Evolutionary conservation across 2,797 vertebrate species (phyloP), one percentile per base, ranked within the genome.

Genomic region (Artibeus lituratus): DNA sequence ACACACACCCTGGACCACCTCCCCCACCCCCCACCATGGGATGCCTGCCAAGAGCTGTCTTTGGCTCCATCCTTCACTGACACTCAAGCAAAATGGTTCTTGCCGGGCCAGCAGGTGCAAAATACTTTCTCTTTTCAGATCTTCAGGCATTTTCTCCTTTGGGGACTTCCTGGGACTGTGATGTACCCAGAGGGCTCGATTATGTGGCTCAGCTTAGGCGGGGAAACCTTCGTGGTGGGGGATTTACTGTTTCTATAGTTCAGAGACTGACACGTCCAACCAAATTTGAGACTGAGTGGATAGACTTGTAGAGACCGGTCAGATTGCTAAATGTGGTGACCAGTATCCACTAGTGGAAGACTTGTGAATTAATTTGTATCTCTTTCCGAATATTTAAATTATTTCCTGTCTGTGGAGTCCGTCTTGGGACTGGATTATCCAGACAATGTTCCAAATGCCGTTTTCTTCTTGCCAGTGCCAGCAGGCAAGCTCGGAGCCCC

Each of bases 11-110:
- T 51, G 4, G 2, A 4, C 57, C 10, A 4, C 57, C 57, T 93
- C 69, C 22, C 55, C 55, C 7, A 65, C 73, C 73, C 89, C 47
- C 2, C 1, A 2, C 77, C 74, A 18, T 78, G 85, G 91, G 19
- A 26, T 74, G 22, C 44, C 35, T 39, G 26, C 14, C 2, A 49
- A 72, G 82, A 86, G 87, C 44, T 88, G 78, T 76, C 83, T 96
- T 92, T 57, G 53, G 51, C 73, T 76, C 51, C 77, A 83, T 92
- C 77, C 59, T 97, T 97, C 76, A 39, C 86, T 85, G 37, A 76
- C 15, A 74, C 57, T 91, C 35, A 94, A 55, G 59, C 6, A 77
- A 76, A 90, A 32, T 15, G 32, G 32, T 72, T 74, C 67, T 74
- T 8, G 7, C n/a, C 65, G 80, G 70, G 29, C 11, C 65, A 21